Base-by-base conservation (phyloP, 1,140 invertebrate species). In the Prorops nasuta region DNA sequence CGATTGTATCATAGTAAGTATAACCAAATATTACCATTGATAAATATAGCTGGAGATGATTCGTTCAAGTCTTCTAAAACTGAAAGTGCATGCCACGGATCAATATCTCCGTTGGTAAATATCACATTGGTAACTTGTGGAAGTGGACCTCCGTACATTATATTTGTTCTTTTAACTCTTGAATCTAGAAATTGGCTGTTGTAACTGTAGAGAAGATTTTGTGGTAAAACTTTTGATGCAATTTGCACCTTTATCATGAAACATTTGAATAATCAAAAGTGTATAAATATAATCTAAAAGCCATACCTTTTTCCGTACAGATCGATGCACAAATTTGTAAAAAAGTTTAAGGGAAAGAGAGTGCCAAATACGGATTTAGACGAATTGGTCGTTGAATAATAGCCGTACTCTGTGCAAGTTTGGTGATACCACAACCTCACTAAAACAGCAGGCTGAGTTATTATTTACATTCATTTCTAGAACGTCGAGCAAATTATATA, bases 371-470 rank as follows among this genome's bases (percentile, higher is more conserved):
- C 79, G 64, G 89, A 81, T 16, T 81, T 74, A 0, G 59, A 52
- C 0, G 78, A 80, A 46, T 81, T 82, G 0, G 88, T 83, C 1
- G 86, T 87, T 73, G 92, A 89, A 72, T 83, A 93, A 73, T 85
- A 93, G 21, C 89, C 90, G 62, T 87, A 94, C 71, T 93, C 90
- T 10, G 85, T 86, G 71, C 91, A 94, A 0, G 89, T 91, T 71
- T 92, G 90, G 60, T 89, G 91, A 18, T 79, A 81, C 90, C 90
- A 93, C 35, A 85, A 83, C 7, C 85, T 80, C 47, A 69, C 86
- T 84, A 60, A 43, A 70, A 60, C 49, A 35, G 34, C 24, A 47
- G 16, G 44, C 21, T 9, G 32, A 40, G 3, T 31, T 38, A 19
- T 19, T 40, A n/a, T n/a, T n/a, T n/a, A n/a, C n/a, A n/a, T n/a